Percentiles rank a stretch among this genome's conserved stretches.
Evolutionary conservation across 2,113 vertebrate genomes (phyloP).

Genomic region (Irena cyanogastra): DNA sequence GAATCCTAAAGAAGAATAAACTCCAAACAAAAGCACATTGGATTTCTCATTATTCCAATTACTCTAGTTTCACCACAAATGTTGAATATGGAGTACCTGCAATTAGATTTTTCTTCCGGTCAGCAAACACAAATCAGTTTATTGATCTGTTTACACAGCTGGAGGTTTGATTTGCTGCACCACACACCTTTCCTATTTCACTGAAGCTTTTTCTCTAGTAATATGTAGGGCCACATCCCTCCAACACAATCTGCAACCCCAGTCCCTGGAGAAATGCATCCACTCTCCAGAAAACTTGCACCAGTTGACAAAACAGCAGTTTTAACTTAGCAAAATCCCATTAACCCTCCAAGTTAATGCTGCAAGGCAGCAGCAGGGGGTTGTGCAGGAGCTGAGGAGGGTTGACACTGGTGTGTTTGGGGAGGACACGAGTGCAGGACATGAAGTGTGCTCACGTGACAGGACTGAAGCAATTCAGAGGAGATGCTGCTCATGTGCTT

Average conservation of each 20-base stretch:
- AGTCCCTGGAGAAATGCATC: neutral
- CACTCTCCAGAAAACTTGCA: neutral
- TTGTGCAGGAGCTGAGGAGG: neutral
- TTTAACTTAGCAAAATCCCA: neutral
- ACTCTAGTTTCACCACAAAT: neutral
- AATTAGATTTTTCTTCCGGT: conserved; percentile 55
- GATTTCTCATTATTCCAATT: conserved; percentile 64
- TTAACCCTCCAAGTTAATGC: neutral
- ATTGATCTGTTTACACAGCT: conserved; percentile 61
- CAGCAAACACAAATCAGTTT: conserved; percentile 47
- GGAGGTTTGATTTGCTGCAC: conserved; percentile 2
- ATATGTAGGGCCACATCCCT: neutral
- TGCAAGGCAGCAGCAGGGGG: neutral
- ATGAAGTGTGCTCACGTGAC: too few relatives aligned
- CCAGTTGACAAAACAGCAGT: neutral
- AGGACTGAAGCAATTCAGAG: neutral
- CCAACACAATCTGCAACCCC: neutral
- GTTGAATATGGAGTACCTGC: neutral
- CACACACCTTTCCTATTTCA: neutral
- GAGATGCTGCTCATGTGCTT: neutral
- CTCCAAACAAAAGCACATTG: conserved; percentile 27
- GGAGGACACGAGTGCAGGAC: neutral
- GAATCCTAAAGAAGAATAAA: conserved; percentile 35
- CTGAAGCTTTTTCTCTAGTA: neutral
- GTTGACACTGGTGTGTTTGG: neutral